A percentile compares a stretch with the other conserved stretches of the same genome.
phyloP scores from a whole-genome alignment of 2,797 vertebrate species.

The Hypotaenidia okinawae region DNA sequence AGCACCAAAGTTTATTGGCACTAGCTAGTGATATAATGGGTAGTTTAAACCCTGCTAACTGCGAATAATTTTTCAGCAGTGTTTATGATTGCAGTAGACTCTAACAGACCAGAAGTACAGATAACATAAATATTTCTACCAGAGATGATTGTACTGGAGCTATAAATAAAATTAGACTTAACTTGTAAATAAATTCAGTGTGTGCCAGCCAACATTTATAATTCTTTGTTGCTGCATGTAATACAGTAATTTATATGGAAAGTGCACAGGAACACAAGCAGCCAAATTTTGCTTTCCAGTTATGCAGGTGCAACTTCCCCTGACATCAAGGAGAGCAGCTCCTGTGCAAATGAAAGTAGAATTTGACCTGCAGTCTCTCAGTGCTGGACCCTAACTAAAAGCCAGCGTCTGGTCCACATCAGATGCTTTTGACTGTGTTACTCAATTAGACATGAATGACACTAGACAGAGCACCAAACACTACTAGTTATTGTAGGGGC shows the following conservation, averaged over 20 bases:
- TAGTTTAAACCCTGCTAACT: slow-evolving; percentile 84
- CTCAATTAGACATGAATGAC: slow-evolving; percentile 81
- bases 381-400: slow-evolving; percentile 83
- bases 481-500: slow-evolving; percentile 78
- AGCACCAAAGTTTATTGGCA: slow-evolving; percentile 79
- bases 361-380: slow-evolving; percentile 76
- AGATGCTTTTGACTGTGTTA: slow-evolving; percentile 85
- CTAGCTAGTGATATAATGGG: slow-evolving; percentile 81
- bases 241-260: slow-evolving; percentile 83
- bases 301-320: slow-evolving; percentile 59
- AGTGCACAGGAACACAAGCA: slow-evolving; percentile 77
- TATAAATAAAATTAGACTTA: slow-evolving; percentile 82
- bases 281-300: slow-evolving; percentile 47
- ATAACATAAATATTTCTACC: slow-evolving; percentile 83
- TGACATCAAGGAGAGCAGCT: slow-evolving; percentile 44
- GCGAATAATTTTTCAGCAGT: slow-evolving; percentile 82
- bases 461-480: slow-evolving; percentile 76
- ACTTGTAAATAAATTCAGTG: slow-evolving; percentile 82
- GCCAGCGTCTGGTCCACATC: slow-evolving; percentile 81
- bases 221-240: slow-evolving; percentile 84
- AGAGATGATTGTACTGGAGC: slow-evolving; percentile 75
- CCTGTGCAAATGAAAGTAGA: slow-evolving; percentile 51
- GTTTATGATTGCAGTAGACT: slow-evolving; percentile 79
- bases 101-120: slow-evolving; percentile 79
- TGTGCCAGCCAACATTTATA: slow-evolving; percentile 76